phyloP scores from a whole-genome alignment of 1,140 invertebrate species.

The Lucilia cuprina region DNA sequence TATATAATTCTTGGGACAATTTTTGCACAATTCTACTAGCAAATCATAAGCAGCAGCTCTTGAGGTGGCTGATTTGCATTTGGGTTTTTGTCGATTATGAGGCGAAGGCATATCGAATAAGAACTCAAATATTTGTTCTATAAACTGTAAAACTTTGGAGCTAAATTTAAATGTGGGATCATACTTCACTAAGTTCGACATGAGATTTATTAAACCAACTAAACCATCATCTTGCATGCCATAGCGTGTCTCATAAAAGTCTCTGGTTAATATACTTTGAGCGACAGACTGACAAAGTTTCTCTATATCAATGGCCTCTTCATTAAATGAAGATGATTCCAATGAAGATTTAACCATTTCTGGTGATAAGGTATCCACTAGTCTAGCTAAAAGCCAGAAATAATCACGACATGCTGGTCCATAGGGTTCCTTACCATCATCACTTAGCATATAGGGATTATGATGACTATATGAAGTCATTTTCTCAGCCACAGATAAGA shows the following conservation, averaged over 20 bases:
- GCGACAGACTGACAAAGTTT: conserved; percentile 78
- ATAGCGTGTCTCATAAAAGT: conserved; percentile 82
- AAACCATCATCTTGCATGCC: conserved; percentile 89
- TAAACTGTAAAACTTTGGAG: conserved; percentile 76
- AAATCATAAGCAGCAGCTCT: conserved; percentile 90
- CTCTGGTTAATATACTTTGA: conserved; percentile 75
- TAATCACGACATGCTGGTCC: conserved; percentile 93
- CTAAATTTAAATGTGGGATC: conserved; percentile 85
- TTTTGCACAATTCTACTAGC: conserved; percentile 85
- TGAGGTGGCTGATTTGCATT: conserved; percentile 89
- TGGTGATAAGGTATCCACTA: conserved; percentile 84
- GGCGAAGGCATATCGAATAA: conserved; percentile 90
- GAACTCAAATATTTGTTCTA: conserved; percentile 82
- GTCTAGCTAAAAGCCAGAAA: conserved; percentile 88
- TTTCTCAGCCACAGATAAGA: conserved; percentile 81
- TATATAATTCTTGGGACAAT: conserved; percentile 84
- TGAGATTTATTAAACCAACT: conserved; percentile 85
- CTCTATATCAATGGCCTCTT: conserved; percentile 75
- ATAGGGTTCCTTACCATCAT: conserved; percentile 90
- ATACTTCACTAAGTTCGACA: conserved; percentile 87
- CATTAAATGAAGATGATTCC: conserved; percentile 50
- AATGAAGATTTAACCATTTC: conserved; percentile 76
- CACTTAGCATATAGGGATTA: conserved; percentile 68
- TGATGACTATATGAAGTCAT: conserved; percentile 76
- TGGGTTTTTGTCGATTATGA: conserved; percentile 82